Evolutionary conservation across 2,113 vertebrate species (phyloP).

Genomic region (Halichoerus grypus): DNA sequence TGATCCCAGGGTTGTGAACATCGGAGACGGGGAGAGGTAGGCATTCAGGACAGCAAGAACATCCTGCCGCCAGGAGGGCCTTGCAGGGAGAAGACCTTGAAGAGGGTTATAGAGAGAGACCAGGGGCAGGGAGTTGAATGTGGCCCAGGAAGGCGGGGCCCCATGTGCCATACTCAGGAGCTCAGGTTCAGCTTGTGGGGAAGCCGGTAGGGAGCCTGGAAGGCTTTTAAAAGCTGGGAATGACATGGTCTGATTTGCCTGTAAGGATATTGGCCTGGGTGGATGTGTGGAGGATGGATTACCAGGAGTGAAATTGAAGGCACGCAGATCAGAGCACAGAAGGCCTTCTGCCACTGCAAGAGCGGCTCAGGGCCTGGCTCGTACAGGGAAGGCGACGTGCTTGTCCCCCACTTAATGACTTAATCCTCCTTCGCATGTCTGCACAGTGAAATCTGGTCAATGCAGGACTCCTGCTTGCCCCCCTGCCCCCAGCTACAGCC

Average conservation of each 20-base stretch:
- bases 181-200: background rate
- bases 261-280: background rate
- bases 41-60: background rate
- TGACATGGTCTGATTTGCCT: background rate
- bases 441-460: background rate
- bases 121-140: background rate
- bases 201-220: fast-evolving
- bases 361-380: background rate
- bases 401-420: background rate
- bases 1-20: background rate
- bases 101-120: background rate
- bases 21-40: background rate
- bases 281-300: background rate
- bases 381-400: fast-evolving
- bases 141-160: background rate
- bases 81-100: background rate
- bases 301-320: background rate
- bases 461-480: background rate
- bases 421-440: background rate
- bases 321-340: background rate
- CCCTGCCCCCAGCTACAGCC: background rate
- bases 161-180: fast-evolving
- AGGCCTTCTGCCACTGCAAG: background rate
- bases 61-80: background rate
- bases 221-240: background rate